These are phyloP conservation scores for Baronia brevicornis DNA, from an alignment of 2,888 invertebrate genomes.

Conservation along the genomic window DNA sequence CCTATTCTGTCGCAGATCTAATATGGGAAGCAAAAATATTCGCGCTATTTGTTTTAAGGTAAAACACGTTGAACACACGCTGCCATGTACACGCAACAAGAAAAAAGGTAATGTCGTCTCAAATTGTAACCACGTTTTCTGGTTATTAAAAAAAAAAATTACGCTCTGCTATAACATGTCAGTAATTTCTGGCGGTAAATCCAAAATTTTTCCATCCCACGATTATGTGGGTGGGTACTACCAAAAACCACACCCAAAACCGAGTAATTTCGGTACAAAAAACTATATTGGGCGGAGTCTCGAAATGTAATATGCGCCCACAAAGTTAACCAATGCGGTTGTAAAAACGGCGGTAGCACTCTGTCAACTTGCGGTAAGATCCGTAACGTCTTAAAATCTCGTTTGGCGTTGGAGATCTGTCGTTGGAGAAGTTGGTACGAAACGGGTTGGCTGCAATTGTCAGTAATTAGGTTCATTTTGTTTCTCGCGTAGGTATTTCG, in stretches of 20 bases:
- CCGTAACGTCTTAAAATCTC: background rate
- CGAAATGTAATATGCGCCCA: slow-evolving; percentile 17
- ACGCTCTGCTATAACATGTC: slow-evolving; percentile 12
- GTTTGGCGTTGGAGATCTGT: slow-evolving; percentile 8
- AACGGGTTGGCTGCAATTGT: slow-evolving; percentile 25
- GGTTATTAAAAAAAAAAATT: slow-evolving; percentile 15
- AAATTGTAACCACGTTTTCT: slow-evolving; percentile 14
- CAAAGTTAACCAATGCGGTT: slow-evolving; percentile 2
- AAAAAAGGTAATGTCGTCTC: slow-evolving; percentile 11
- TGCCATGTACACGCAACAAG: background rate
- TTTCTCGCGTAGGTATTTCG: slow-evolving; percentile 32
- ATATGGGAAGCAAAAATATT: slow-evolving; percentile 8
- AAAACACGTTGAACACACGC: slow-evolving; percentile 8
- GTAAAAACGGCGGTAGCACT: slow-evolving; percentile 2
- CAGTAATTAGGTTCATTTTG: slow-evolving; percentile 44
- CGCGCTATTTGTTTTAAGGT: slow-evolving; percentile 12
- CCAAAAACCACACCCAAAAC: slow-evolving; percentile 17
- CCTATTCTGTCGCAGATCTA: slow-evolving; percentile 1
- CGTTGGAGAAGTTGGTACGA: slow-evolving; percentile 4
- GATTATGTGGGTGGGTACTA: slow-evolving; percentile 15
- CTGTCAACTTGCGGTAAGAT: slow-evolving; percentile 1
- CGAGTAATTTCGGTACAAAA: slow-evolving; percentile 17
- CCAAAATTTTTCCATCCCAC: slow-evolving; percentile 14
- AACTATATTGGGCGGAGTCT: slow-evolving; percentile 18
- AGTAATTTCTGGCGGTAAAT: slow-evolving; percentile 15